phyloP scores from a whole-genome alignment of 2,113 vertebrate genomes.

The Coreoperca whiteheadi region DNA sequence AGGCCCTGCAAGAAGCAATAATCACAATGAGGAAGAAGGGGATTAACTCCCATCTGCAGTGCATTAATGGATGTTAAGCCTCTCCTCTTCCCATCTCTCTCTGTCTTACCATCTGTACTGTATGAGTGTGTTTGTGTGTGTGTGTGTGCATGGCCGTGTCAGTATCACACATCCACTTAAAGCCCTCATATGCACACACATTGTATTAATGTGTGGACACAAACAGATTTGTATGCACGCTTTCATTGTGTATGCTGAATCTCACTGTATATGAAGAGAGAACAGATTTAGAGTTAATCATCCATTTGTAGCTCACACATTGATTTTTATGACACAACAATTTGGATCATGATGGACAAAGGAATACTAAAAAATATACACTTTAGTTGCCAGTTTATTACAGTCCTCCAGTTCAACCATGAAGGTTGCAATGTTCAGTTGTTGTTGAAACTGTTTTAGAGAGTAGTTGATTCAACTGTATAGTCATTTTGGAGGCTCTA shows the following conservation, averaged over 20 bases:
- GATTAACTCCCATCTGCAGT: constrained; percentile 78
- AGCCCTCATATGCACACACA: constrained; percentile 2
- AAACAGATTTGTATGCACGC: constrained; percentile 16
- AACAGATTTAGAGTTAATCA: constrained; percentile 3
- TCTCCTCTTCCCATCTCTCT: constrained; percentile 49
- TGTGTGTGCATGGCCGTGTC: constrained; percentile 9
- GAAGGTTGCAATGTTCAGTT: neutral
- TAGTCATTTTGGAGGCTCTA: neutral
- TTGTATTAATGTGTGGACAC: constrained; percentile 28
- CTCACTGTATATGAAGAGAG: neutral
- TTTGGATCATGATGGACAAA: constrained; percentile 9
- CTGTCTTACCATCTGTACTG: constrained; percentile 5
- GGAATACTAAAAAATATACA: neutral
- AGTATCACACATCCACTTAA: constrained; percentile 28
- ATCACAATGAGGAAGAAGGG: constrained; percentile 73
- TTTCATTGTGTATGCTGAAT: neutral
- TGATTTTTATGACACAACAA: neutral
- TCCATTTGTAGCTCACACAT: constrained; percentile 6
- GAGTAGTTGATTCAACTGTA: neutral
- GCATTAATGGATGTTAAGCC: constrained; percentile 73
- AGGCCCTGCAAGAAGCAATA: constrained; percentile 64
- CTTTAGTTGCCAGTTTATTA: neutral
- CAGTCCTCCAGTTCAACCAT: too few species aligned
- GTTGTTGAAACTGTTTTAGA: neutral
- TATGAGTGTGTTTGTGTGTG: neutral